These are phyloP conservation scores for Sipunculus nudus DNA, from an alignment of 2,888 invertebrate species.

Conservation along the genomic window DNA sequence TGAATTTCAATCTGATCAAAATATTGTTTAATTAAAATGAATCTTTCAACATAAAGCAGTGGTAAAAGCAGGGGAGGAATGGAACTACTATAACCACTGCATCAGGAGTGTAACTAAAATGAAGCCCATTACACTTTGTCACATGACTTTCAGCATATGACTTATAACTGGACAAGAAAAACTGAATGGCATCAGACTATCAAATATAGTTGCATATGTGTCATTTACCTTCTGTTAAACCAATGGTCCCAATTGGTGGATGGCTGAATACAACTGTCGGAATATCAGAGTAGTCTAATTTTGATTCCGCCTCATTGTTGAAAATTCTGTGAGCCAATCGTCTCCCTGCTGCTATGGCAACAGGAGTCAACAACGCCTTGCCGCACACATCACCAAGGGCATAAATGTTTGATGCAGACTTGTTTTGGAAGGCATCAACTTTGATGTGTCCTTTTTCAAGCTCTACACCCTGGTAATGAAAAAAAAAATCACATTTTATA, in stretches of 20 bases:
- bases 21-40: no score
- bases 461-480: slow-evolving; percentile 54
- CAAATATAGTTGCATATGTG: no score
- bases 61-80: no score
- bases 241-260: slow-evolving; percentile 70
- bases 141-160: no score
- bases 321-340: slow-evolving; percentile 69
- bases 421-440: slow-evolving; percentile 70
- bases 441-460: slow-evolving; percentile 67
- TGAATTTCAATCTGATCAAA: no score
- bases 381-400: slow-evolving; percentile 71
- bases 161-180: no score
- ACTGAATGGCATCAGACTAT: no score
- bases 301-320: slow-evolving; percentile 65
- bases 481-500: not conserved
- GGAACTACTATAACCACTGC: no score
- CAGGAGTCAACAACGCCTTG: slow-evolving; percentile 69
- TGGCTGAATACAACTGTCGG: slow-evolving; percentile 71
- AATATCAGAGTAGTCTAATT: slow-evolving; percentile 69
- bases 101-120: no score
- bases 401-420: slow-evolving; percentile 64
- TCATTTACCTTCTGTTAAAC: slow-evolving; percentile 68
- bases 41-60: no score
- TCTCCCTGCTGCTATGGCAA: slow-evolving; percentile 71
- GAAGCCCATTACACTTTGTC: no score